Base-by-base conservation (phyloP, 2,797 vertebrate species). In the Potorous gilbertii region DNA sequence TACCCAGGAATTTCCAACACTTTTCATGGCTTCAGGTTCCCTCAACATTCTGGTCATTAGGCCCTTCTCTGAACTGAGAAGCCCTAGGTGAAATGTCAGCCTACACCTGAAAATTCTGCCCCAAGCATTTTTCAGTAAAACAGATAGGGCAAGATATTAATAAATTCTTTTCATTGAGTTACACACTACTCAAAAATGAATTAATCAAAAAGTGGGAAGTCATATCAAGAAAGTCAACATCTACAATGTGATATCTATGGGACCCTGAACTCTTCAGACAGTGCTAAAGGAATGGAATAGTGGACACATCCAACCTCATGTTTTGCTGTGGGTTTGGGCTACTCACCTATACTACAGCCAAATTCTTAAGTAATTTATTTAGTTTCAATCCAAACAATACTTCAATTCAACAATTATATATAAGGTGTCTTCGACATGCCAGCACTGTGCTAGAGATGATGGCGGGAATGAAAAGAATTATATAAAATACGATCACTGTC, bases 71-170 rank as follows among this genome's bases (percentile, higher is more conserved):
- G 9, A 89, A 11, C 52, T 89, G 46, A 92, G 2, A 92, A 66
- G 57, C 54, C 40, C 54, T 94, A 90, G 34, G 57, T 93, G 50
- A 97, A 50, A 62, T 95, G 94, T 6, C 91, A 95, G 95, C 74
- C 50, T 66, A 91, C 46, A 93, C 14, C 28, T 92, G 55, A 94
- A 94, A 89, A 40, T 92, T 94, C 93, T 96, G n/a, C 16, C 91
- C 74, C n/a, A 46, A 3, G 40, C 21, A 46, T 46, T 81, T 81
- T 46, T 81, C n/a, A 46, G 40, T 81, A 46, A 81, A 81, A 81
- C 18, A 81, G 74, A 81, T 46, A 46, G 74, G 40, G 40, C 40
- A 81, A 11, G 31, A 92, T 95, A 94, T 34, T 92, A 46, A 40
- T 90, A 91, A 74, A 40, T 31, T 95, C 87, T 66, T 6, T 16